Evolutionary conservation across 1,140 invertebrate genomes (phyloP), one percentile per base, ranked within the genome.

Genomic region (Bombyx mandarina): DNA sequence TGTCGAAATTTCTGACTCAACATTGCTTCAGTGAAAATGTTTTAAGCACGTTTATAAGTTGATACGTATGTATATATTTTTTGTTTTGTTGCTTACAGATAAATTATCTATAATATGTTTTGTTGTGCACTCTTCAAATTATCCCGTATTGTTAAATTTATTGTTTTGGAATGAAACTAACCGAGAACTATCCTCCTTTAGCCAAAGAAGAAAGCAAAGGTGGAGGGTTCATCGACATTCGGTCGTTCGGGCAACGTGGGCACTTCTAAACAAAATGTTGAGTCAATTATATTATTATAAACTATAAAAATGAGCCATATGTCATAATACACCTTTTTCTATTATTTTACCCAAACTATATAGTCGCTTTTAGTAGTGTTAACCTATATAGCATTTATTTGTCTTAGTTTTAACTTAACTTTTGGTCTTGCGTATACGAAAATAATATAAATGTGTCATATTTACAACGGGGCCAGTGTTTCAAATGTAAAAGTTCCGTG

Each of bases 161-260:
- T 50, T 12, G 12, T 50, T n/a, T 26, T 26, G 3, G 9, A 12
- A n/a, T 18, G 9, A 26, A 18, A 50, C 9, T 6, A 26, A 7
- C 26, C 35, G 35, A 49, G 46, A n/a, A 56, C 22, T 65, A 57
- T 75, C 68, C 62, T 70, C 66, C 60, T 68, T 62, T 75, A 82
- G 79, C 76, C 70, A 35, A 83, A 75, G 78, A 86, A 86, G 79
- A 83, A 81, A 73, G 64, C 63, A 55, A 83, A 81, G 76, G 50
- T 75, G 64, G 80, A 83, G 63, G 67, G 69, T 58, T 54, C 68
- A 56, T 65, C 66, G 60, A 63, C 69, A 59, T 64, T 69, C 56
- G 60, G 55, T 69, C 73, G 67, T 58, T 63, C 62, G 57, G 56
- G 59, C 65, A 66, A 60, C 59, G 75, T 69, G 62, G 74, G 72